These are phyloP conservation scores for Xiphophorus maculatus DNA, from an alignment of 2,113 vertebrate species.

Conservation along the genomic window DNA sequence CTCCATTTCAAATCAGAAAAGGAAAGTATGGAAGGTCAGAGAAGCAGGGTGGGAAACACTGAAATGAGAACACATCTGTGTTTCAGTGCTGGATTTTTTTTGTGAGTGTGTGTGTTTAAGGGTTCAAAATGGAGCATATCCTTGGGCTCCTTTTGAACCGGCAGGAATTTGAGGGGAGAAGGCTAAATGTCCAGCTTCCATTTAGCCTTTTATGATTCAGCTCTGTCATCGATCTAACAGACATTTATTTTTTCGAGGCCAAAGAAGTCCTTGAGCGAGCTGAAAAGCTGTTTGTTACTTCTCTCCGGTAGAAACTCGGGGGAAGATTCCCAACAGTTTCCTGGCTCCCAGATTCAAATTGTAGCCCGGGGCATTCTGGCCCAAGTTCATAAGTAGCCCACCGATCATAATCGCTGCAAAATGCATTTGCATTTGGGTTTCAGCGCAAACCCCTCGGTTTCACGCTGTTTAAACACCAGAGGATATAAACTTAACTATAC, in stretches of 20 bases:
- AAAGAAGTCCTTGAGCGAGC: slow-evolving; percentile 29
- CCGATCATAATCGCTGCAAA: slow-evolving; percentile 38
- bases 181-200: slow-evolving; percentile 31
- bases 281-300: slow-evolving; percentile 27
- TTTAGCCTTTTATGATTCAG: slow-evolving; percentile 53
- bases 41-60: slow-evolving; percentile 35
- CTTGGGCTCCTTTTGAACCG: slow-evolving; percentile 31
- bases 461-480: slow-evolving; percentile 1
- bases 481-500: slow-evolving; percentile 12
- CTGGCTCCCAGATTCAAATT: slow-evolving; percentile 34
- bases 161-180: slow-evolving; percentile 27
- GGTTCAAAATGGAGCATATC: slow-evolving; percentile 56
- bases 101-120: slow-evolving; percentile 16
- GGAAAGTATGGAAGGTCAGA: slow-evolving; percentile 24
- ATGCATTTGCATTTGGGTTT: neutral
- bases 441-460: slow-evolving; percentile 37
- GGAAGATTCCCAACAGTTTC: slow-evolving; percentile 58
- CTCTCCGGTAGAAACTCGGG: slow-evolving; percentile 48
- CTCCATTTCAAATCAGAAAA: slow-evolving; percentile 31
- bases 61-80: slow-evolving; percentile 71
- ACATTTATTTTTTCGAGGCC: slow-evolving; percentile 68
- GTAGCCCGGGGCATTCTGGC: slow-evolving; percentile 56
- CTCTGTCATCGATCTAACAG: slow-evolving; percentile 67
- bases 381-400: slow-evolving; percentile 41
- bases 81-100: slow-evolving; percentile 56